phyloP scores from a whole-genome alignment of 2,113 vertebrate genomes.

The Regulus satrapa region DNA sequence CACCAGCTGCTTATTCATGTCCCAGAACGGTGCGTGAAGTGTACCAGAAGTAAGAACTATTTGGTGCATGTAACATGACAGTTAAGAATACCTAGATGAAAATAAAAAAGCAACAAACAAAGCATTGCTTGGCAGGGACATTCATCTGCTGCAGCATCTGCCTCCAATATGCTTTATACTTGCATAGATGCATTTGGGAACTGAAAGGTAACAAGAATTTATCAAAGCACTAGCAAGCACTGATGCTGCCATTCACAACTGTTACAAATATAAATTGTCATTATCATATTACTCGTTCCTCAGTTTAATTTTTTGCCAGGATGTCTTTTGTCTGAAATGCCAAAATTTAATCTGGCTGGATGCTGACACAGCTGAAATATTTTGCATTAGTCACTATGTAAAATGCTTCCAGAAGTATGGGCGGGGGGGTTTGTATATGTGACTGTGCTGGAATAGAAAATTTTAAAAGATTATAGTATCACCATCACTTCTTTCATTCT shows the following conservation, averaged over 20 bases:
- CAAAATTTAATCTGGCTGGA: not conserved
- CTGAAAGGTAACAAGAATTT: constrained; percentile 49
- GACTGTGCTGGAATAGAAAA: not conserved
- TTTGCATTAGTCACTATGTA: not conserved
- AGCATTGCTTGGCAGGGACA: not conserved
- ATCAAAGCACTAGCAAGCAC: constrained; percentile 43
- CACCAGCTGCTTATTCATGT: not conserved
- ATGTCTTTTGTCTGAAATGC: constrained; percentile 23
- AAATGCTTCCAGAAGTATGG: not conserved
- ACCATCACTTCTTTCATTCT: not conserved
- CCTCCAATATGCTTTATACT: constrained; percentile 31
- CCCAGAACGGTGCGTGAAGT: not conserved
- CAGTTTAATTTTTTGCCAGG: constrained; percentile 17
- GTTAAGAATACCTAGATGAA: not conserved
- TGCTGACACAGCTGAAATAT: constrained; percentile 26
- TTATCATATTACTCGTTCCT: not conserved
- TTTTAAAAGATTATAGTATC: not conserved
- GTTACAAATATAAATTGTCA: not conserved
- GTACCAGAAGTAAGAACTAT: not conserved
- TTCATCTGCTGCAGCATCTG: constrained; percentile 11
- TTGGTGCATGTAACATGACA: not conserved
- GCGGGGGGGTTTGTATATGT: not conserved
- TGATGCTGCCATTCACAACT: constrained; percentile 2
- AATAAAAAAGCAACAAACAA: not conserved
- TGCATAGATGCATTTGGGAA: not conserved